Percentiles rank a stretch among this genome's conserved stretches.
phyloP scores from a whole-genome alignment of 2,113 vertebrate genomes.

The Vombatus ursinus region DNA sequence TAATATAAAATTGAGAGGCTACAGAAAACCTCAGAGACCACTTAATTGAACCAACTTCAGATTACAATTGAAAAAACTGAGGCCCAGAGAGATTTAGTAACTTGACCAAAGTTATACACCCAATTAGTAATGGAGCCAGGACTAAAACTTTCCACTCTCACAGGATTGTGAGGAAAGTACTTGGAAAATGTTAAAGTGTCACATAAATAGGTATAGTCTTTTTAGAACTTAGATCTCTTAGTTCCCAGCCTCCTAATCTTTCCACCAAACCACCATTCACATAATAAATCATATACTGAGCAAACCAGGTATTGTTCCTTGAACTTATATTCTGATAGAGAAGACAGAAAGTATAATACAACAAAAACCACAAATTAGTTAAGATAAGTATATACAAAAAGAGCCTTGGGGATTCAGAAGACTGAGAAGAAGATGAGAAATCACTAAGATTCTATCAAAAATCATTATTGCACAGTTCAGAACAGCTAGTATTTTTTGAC shows the following conservation, averaged over 20 bases:
- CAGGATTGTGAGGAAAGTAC: neutral
- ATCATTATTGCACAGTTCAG: constrained; percentile 46
- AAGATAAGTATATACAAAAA: constrained; percentile 3
- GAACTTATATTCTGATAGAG: neutral
- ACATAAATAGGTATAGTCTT: neutral
- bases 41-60: neutral
- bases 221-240: neutral
- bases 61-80: neutral
- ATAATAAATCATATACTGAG: neutral
- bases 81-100: neutral
- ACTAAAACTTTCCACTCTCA: neutral
- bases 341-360: constrained; percentile 33
- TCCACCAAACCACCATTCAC: neutral
- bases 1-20: neutral
- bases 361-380: neutral
- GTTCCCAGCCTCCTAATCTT: neutral
- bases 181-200: neutral
- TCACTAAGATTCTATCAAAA: constrained; percentile 25
- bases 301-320: neutral
- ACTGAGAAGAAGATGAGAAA: constrained; percentile 10
- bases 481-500: constrained; percentile 1
- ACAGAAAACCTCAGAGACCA: neutral
- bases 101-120: neutral
- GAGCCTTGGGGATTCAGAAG: neutral
- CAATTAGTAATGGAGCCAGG: neutral